phyloP scores from a whole-genome alignment of 2,888 invertebrate genomes.

The Bellardia pandia region DNA sequence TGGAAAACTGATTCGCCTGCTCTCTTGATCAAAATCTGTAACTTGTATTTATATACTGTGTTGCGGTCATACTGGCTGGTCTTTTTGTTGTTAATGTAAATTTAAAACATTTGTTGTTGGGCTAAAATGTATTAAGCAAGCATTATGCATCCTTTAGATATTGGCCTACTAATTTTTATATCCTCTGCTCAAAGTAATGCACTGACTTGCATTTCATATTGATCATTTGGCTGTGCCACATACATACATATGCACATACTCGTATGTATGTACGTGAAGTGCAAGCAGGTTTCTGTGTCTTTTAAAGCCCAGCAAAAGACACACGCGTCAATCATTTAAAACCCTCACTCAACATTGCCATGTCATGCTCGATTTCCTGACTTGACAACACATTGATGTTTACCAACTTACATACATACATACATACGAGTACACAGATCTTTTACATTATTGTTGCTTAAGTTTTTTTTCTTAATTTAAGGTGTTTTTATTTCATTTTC shows the following conservation, averaged over 20 bases:
- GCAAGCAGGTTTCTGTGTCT: conserved; percentile 30
- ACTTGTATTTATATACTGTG: conserved; percentile 21
- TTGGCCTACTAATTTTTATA: conserved; percentile 56
- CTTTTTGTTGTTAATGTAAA: conserved; percentile 20
- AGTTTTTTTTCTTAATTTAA: conserved; percentile 23
- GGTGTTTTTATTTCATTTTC: conserved; percentile 6
- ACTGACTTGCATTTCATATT: conserved; percentile 60
- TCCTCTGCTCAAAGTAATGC: conserved; percentile 26
- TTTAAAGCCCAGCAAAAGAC: conserved; percentile 51
- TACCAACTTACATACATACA: conserved; percentile 11
- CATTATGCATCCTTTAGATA: conserved; percentile 52
- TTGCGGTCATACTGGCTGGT: not conserved
- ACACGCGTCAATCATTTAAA: conserved; percentile 75
- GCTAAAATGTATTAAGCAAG: conserved; percentile 20
- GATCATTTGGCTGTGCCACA: conserved; percentile 39
- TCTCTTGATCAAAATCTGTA: conserved; percentile 57
- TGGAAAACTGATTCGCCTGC: conserved; percentile 66
- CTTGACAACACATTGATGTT: conserved; percentile 78
- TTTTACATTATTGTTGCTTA: conserved; percentile 11
- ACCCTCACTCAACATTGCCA: conserved; percentile 77
- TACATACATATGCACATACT: not conserved
- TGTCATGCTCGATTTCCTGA: conserved; percentile 83
- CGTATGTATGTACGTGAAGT: not conserved
- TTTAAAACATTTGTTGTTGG: conserved; percentile 8
- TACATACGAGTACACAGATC: no score